Base-by-base conservation (phyloP, 2,113 vertebrate species). In the Tringa solitaria region DNA sequence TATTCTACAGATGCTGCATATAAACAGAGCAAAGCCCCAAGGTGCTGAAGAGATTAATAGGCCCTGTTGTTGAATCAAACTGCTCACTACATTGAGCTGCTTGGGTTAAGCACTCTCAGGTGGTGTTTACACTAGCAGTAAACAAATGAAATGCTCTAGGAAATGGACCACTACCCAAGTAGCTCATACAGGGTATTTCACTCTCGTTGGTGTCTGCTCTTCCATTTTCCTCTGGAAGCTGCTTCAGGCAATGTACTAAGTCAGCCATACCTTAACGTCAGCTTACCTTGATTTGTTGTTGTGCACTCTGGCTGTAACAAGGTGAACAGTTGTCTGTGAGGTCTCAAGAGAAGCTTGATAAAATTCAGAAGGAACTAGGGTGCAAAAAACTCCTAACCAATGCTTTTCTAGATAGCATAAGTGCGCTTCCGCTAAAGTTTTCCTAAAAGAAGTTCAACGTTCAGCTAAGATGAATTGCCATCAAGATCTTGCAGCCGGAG, bases 1-100 rank as follows among this genome's bases (percentile, higher is more conserved):
- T 95, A 96, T 96, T 95, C 96, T 97, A 75, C 92, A 93, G 97
- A 91, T 92, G 89, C 79, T 90, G 63, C 94, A 33, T 69, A 94
- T 96, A 91, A 95, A 92, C 93, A 96, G 91, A 96, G 89, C 89
- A 54, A 81, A 95, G 85, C 94, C 94, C 94, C 73, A 81, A 91
- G 94, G 92, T 90, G 50, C 82, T 82, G 96, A 72, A 69, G 91
- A 97, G 96, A 97, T 96, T 97, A 97, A 97, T 95, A 97, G 96
- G 86, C 85, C 79, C 81, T 59, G 83, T 93, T 96, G 90, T 96
- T 89, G 90, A 90, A 96, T 96, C 96, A 95, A 92, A 95, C 94
- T 75, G 72, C 93, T 97, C 94, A 89, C 78, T 96, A 83, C 96
- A 91, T 89, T 81, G 94, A 89, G 81, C 20, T 35, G 64, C 87